These are phyloP conservation scores for Eustalomyia histrio DNA, from an alignment of 2,888 invertebrate genomes.

Conservation along the genomic window DNA sequence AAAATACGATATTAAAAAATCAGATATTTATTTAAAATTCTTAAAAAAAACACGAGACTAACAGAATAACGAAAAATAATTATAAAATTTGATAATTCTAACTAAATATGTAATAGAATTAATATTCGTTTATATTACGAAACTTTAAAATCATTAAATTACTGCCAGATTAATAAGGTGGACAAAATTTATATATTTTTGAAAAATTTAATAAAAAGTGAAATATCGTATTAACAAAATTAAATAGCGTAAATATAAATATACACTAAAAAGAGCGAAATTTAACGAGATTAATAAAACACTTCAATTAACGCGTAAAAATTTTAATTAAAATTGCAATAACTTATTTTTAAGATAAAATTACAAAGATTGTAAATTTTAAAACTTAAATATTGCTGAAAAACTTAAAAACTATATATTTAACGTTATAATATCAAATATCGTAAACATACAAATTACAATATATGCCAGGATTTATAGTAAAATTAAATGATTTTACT, in stretches of 20 bases:
- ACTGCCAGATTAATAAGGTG: not conserved
- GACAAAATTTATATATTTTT: not conserved
- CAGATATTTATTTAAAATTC: not conserved
- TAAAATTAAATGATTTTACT: no score
- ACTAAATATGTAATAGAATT: not conserved
- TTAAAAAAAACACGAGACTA: not conserved
- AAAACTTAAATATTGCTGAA: not conserved
- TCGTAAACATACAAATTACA: no score
- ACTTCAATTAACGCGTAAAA: no score
- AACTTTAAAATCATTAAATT: not conserved
- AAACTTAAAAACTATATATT: no score
- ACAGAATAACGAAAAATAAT: not conserved
- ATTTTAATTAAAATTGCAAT: no score
- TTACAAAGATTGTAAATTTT: not conserved
- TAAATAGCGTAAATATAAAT: not conserved
- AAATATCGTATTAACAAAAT: not conserved
- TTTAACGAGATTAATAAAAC: not conserved
- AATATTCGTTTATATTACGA: not conserved
- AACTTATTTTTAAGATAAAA: not conserved
- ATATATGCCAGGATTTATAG: no score
- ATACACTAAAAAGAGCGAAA: not conserved
- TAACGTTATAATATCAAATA: no score
- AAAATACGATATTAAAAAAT: constrained; percentile 2
- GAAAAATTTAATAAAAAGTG: not conserved
- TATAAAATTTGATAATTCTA: not conserved